Evolutionary conservation across 35 echinoderm and acorn worm species (phyloP).

Genomic region (Strongylocentrotus purpuratus): DNA sequence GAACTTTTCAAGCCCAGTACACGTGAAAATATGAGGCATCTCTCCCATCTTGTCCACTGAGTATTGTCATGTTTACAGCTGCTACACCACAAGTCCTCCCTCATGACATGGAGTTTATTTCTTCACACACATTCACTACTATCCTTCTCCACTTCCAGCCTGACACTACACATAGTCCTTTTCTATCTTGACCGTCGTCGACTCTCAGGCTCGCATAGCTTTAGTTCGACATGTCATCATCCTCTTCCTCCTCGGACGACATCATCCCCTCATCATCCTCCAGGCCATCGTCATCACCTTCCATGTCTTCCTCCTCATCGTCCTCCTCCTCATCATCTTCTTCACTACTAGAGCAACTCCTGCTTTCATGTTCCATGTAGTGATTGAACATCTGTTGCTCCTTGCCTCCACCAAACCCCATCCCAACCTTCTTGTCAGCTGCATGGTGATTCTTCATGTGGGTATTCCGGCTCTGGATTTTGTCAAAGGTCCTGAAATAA

Average conservation of each 20-base stretch:
- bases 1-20: neutral
- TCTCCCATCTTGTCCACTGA: neutral
- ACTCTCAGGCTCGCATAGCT: neutral
- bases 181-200: neutral
- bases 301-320: constrained; percentile 43
- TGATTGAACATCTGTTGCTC: constrained; percentile 41
- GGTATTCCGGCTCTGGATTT: constrained; percentile 91
- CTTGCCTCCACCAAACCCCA: neutral
- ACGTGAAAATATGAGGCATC: neutral
- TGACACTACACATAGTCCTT: neutral
- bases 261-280: constrained; percentile 52
- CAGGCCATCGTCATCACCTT: constrained; percentile 43
- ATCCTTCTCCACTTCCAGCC: neutral
- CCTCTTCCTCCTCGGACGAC: constrained; percentile 48
- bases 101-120: neutral
- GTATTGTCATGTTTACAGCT: neutral
- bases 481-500: constrained; percentile 82
- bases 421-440: constrained; percentile 44
- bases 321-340: constrained; percentile 66
- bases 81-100: neutral
- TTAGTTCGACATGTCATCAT: constrained; percentile 32
- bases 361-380: constrained; percentile 51
- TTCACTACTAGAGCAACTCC: constrained; percentile 49
- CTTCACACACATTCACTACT: neutral
- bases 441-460: constrained; percentile 97